Evolutionary conservation across 1,140 invertebrate species (phyloP).

Genomic region (Calosoma granatense): DNA sequence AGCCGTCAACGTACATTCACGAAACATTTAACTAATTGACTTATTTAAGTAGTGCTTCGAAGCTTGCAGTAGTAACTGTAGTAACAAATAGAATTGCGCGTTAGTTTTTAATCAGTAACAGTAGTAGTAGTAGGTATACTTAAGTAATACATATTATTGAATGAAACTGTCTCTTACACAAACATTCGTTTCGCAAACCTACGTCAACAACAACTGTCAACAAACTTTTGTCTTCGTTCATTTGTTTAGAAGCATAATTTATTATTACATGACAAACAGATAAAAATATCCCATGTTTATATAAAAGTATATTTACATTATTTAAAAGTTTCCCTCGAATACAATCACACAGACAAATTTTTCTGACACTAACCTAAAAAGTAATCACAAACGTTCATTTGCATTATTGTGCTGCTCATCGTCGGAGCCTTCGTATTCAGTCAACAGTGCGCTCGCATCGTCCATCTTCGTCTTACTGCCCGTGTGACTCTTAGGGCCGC

Average conservation of each 20-base stretch:
- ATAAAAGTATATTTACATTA: slow-evolving; percentile 1
- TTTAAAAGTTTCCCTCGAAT: not conserved
- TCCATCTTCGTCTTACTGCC: slow-evolving; percentile 39
- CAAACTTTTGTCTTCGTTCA: too few relatives aligned
- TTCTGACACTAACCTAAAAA: not conserved
- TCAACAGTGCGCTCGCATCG: slow-evolving; percentile 47
- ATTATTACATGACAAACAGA: not conserved
- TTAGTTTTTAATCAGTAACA: too few relatives aligned
- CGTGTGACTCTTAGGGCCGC: slow-evolving; percentile 37
- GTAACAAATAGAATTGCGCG: too few relatives aligned
- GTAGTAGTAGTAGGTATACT: too few relatives aligned
- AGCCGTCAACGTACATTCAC: not conserved
- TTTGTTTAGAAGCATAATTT: not conserved
- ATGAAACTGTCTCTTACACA: too few relatives aligned
- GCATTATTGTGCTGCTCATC: slow-evolving; percentile 2
- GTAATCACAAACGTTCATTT: not conserved
- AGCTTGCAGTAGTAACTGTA: not conserved
- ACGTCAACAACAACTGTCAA: too few relatives aligned
- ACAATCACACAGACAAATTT: not conserved
- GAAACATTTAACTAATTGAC: not conserved
- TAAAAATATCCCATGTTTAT: not conserved
- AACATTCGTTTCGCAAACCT: too few relatives aligned
- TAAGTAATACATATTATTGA: slow-evolving; percentile 1
- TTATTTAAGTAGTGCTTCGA: not conserved
- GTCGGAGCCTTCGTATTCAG: not conserved